Base-by-base conservation (phyloP, 1,140 invertebrate genomes). In the Pseudomyrmex flavicornis region DNA sequence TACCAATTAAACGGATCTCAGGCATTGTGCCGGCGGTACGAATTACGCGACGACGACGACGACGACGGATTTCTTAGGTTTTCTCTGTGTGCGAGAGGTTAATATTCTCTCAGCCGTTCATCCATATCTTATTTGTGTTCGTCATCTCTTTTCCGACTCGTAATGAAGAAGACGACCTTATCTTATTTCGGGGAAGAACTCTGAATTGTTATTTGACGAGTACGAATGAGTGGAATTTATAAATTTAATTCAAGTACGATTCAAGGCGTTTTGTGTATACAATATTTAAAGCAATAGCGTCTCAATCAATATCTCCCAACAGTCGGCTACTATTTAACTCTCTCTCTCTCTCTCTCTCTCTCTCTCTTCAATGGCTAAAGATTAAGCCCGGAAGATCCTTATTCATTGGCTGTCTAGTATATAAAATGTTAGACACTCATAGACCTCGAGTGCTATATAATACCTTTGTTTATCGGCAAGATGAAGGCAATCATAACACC, bases 1-100 rank as follows among this genome's bases (percentile, higher is more conserved):
- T 77, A 79, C 61, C 73, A 83, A 65, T 75, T 76, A 63, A 52
- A 66, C 62, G 72, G 77, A 66, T 77, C 62, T 59, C 82, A 22
- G 52, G 61, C 62, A 65, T 80, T 59, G 76, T 46, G 76, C 13
- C n/a, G 54, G 22, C 26, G 54, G 54, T 20, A 80, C 54, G 66
- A 80, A 70, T 80, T 80, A 12, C 50, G 8, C 48, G 48, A 50
- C 12, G 35, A 35, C 35, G 35, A 35, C 26, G 26, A 26, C 35
- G 35, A 79, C 65, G 63, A 48, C 20, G 76, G 65, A 58, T 70
- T 58, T 70, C 76, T 20, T 54, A 15, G 44, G 44, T 50, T 79
- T 79, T n/a, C 76, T 35, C 0, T 4, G 35, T 35, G 35, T 35
- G 35, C 5, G 35, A 35, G 4, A 35, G 35, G 5, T 35, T 35